Evolutionary conservation across 2,113 vertebrate genomes (phyloP), one percentile per base, ranked within the genome.

Genomic region (Tor tambroides): DNA sequence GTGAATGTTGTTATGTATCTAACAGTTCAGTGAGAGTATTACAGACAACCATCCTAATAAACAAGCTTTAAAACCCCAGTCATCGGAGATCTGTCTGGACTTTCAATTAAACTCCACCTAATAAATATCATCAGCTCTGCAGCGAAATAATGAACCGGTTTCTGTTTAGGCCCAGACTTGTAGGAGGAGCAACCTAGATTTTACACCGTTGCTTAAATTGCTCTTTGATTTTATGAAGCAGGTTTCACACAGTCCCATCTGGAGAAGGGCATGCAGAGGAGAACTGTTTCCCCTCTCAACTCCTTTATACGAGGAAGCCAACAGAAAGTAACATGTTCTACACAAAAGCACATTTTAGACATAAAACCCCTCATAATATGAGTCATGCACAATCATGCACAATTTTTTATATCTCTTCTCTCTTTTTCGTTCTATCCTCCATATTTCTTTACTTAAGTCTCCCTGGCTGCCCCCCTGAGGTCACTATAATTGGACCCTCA

Each of bases 401-500:
- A 35, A 35, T 3, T 85, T 83, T 43, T 46, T 59, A 35, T 30
- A 43, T 80, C 72, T 26, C 59, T 38, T 51, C 3, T 86, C 49
- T 82, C 23, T 12, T 65, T 85, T 38, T 30, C 63, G 23, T 54
- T 71, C 12, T 63, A 32, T 82, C 46, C 26, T 61, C 3, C 69
- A 82, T 75, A 75, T 80, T 75, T 76, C 30, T 49, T 59, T 87
- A 7, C 72, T 63, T 28, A 51, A 86, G 81, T 61, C 83, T 80
- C 78, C 2, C 11, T n/a, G 59, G 84, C 85, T 56, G 71, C 75
- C 87, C 88, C 88, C 83, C 2, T 80, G 28, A 87, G 89, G 87
- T 89, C 67, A 54, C 28, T 84, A 79, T 91, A 92, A 91, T 91
- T 90, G 91, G 76, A 83, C 74, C 86, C 89, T 89, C 84, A 89